Conservation (phyloP, 2,888 invertebrate species). For the Troglohyphantes excavatus region DNA sequence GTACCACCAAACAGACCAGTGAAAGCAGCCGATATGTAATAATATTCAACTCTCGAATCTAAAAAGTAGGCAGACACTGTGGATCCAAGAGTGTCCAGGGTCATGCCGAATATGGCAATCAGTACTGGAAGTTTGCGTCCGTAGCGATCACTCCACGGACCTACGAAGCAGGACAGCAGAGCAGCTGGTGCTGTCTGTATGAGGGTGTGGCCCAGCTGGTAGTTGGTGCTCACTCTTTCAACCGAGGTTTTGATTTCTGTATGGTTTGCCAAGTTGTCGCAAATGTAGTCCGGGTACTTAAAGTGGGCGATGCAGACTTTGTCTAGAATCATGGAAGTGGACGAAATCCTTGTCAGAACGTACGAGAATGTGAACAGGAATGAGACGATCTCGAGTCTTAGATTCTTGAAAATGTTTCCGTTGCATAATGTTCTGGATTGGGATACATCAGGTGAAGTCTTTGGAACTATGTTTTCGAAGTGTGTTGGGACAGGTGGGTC, state of each 20-base stretch:
- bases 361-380: constrained; percentile 69
- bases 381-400: constrained; percentile 55
- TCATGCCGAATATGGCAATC: constrained; percentile 58
- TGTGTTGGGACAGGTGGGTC: constrained; percentile 28
- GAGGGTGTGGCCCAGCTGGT: constrained; percentile 75
- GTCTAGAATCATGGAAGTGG: constrained; percentile 77
- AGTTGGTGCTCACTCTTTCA: constrained; percentile 74
- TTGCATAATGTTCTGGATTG: background rate
- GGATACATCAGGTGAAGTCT: background rate
- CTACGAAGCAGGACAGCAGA: constrained; percentile 77
- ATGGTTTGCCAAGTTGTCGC: constrained; percentile 67
- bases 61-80: constrained; percentile 44
- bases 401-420: background rate
- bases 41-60: constrained; percentile 60
- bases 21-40: constrained; percentile 46
- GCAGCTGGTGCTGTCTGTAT: constrained; percentile 72
- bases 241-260: constrained; percentile 49
- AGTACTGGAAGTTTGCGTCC: constrained; percentile 77
- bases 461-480: constrained; percentile 14
- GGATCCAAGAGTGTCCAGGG: constrained; percentile 50
- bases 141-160: constrained; percentile 79
- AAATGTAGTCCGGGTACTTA: constrained; percentile 65
- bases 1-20: constrained; percentile 56
- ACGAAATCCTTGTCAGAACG: constrained; percentile 65
- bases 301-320: constrained; percentile 78